These are phyloP conservation scores for Oophaga pumilio DNA, from an alignment of 2,113 vertebrate species.

Conservation along the genomic window DNA sequence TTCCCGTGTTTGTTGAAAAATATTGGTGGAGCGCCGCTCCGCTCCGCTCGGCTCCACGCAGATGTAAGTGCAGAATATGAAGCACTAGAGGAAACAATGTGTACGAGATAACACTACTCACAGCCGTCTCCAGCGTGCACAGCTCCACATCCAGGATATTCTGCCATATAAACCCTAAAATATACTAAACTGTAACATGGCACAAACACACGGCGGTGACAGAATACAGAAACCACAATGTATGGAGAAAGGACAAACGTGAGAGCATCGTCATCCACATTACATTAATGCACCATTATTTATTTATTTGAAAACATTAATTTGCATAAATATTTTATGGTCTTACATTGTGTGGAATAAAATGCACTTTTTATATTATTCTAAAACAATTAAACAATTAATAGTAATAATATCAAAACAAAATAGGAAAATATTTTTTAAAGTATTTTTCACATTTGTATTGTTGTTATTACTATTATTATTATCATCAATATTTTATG, in stretches of 20 bases:
- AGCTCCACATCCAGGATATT: background rate
- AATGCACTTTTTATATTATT: too few species aligned
- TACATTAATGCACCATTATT: too few species aligned
- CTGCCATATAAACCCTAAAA: background rate
- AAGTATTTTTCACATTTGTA: background rate
- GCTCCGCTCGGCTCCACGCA: too few species aligned
- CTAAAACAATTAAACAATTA: too few species aligned
- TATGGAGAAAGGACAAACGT: too few species aligned
- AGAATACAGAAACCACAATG: too few species aligned
- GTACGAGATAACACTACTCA: background rate
- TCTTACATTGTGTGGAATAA: too few species aligned
- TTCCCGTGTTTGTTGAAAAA: slow-evolving; percentile 1
- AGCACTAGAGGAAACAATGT: background rate
- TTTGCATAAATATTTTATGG: too few species aligned
- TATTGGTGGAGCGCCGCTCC: slow-evolving; percentile 23
- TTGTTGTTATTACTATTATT: background rate
- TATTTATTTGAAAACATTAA: too few species aligned
- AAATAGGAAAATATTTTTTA: too few species aligned
- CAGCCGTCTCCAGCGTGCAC: background rate
- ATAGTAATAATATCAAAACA: too few species aligned
- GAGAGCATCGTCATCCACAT: too few species aligned
- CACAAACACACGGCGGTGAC: background rate
- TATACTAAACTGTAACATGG: background rate
- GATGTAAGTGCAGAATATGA: background rate
- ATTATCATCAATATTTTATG: background rate